These are phyloP conservation scores for Silurus meridionalis DNA, from an alignment of 2,113 vertebrate genomes.

Conservation along the genomic window DNA sequence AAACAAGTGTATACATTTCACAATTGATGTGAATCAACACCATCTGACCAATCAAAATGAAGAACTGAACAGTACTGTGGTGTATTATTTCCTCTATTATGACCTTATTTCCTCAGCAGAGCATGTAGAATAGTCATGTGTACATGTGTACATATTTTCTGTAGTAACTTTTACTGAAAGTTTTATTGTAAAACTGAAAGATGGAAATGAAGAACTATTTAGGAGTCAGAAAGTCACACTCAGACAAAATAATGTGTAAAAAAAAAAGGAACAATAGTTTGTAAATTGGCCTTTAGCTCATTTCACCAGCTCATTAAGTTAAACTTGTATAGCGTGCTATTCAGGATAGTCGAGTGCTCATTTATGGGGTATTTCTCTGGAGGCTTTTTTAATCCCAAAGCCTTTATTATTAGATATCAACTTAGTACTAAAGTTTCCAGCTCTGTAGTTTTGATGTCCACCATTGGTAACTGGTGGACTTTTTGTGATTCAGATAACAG, in stretches of 20 bases:
- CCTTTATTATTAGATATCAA: background rate
- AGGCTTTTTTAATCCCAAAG: background rate
- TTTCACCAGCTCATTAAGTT: background rate
- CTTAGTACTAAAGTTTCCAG: background rate
- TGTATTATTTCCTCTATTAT: background rate
- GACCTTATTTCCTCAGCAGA: background rate
- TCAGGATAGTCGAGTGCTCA: background rate
- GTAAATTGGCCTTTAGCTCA: background rate
- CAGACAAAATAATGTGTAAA: background rate
- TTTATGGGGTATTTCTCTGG: background rate
- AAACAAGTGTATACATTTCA: background rate
- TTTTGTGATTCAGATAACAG: background rate
- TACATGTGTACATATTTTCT: background rate
- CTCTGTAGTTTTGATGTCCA: background rate
- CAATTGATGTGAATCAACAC: background rate
- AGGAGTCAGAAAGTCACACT: background rate
- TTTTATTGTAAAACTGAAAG: background rate
- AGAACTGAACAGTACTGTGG: background rate
- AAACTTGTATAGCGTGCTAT: background rate
- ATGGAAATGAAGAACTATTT: background rate
- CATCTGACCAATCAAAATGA: background rate
- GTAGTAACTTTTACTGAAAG: background rate
- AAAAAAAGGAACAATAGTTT: background rate
- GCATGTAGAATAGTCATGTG: background rate
- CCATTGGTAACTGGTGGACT: background rate